phyloP scores from a whole-genome alignment of 2,113 vertebrate species.

The Corythornis madagascariensis region DNA sequence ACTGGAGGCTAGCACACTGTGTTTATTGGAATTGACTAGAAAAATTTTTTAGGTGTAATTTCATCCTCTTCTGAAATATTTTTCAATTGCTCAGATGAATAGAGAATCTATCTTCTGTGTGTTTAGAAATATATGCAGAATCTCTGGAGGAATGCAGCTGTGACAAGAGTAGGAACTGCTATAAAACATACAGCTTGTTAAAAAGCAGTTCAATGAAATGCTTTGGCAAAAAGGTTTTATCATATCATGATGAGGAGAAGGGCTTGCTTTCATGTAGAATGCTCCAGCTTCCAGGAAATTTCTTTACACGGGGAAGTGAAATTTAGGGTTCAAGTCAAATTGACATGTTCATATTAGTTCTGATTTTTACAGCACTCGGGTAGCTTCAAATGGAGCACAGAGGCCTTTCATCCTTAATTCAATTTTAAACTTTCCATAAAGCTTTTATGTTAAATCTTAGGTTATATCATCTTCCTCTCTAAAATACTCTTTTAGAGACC shows the following conservation, averaged over 20 bases:
- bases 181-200: background rate
- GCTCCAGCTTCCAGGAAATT: background rate
- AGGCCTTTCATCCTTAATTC: constrained; percentile 18
- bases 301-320: background rate
- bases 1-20: background rate
- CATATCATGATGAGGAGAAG: background rate
- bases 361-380: background rate
- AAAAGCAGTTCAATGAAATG: background rate
- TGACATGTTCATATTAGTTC: background rate
- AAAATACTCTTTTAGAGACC: background rate
- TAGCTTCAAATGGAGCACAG: background rate
- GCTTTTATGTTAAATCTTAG: background rate
- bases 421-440: constrained; percentile 10
- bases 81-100: background rate
- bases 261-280: background rate
- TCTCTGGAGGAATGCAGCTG: background rate
- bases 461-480: background rate
- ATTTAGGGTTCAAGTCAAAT: background rate
- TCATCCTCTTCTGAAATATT: background rate
- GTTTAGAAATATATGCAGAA: background rate
- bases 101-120: background rate
- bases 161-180: background rate
- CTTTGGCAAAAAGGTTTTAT: background rate
- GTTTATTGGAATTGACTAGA: background rate
- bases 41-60: background rate